Evolutionary conservation across 2,113 vertebrate species (phyloP).

Genomic region (Colossoma macropomum): DNA sequence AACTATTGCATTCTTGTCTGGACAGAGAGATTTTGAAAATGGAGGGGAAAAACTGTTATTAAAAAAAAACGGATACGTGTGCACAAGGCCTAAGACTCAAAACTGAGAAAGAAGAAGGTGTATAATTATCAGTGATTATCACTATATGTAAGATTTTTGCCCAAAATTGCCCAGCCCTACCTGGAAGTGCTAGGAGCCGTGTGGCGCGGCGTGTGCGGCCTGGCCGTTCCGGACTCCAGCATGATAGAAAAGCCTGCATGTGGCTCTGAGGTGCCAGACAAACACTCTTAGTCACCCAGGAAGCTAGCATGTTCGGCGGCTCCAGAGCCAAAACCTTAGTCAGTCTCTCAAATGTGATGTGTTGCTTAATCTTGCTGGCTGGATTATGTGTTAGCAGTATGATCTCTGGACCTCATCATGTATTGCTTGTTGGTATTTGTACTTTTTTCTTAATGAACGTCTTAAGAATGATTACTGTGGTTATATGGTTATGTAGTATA

Average conservation of each 20-base stretch:
- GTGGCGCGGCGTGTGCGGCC: conserved; percentile 46
- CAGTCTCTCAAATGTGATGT: conserved; percentile 38
- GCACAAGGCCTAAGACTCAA: too few species aligned
- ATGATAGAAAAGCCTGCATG: conserved; percentile 14
- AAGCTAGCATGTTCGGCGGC: conserved; percentile 39
- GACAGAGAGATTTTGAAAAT: too few species aligned
- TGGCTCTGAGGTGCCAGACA: conserved; percentile 54
- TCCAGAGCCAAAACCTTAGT: conserved; percentile 46
- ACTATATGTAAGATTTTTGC: neutral
- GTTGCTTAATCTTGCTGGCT: conserved; percentile 14
- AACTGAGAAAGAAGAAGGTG: too few species aligned
- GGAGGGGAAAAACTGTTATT: too few species aligned
- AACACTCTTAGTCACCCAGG: conserved; percentile 55
- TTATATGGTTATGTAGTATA: neutral
- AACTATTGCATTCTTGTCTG: too few species aligned
- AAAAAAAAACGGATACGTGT: too few species aligned
- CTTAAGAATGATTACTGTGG: neutral
- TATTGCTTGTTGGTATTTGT: neutral
- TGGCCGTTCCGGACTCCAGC: neutral
- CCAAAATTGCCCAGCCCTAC: neutral
- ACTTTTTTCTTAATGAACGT: neutral
- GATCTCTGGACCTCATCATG: neutral
- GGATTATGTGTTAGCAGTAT: conserved; percentile 5
- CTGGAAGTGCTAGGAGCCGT: conserved; percentile 28
- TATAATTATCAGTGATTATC: too few species aligned